These are phyloP conservation scores for Tauraco hartlaubi DNA, from an alignment of 2,797 vertebrate genomes.

Conservation along the genomic window DNA sequence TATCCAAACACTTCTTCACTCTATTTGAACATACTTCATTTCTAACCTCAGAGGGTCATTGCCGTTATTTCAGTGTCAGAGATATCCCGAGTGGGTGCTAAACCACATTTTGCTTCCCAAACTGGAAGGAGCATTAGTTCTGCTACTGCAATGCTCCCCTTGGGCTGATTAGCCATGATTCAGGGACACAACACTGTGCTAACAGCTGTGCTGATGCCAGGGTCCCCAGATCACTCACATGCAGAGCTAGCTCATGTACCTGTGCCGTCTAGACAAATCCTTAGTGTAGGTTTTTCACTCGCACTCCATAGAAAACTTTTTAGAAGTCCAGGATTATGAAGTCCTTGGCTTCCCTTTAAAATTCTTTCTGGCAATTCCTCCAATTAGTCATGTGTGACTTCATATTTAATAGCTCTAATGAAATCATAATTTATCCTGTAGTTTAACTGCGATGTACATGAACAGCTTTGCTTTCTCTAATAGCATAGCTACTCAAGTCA, in stretches of 20 bases:
- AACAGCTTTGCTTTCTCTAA: not conserved
- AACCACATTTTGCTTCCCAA: not conserved
- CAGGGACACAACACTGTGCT: not conserved
- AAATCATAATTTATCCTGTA: slow-evolving; percentile 15
- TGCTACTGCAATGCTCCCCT: not conserved
- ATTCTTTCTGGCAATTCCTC: not conserved
- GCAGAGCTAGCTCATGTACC: not conserved
- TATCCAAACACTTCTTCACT: not conserved
- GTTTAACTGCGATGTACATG: not conserved
- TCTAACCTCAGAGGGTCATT: not conserved
- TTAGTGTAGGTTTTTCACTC: not conserved
- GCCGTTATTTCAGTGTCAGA: not conserved
- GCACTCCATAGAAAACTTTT: not conserved
- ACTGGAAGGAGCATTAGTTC: not conserved
- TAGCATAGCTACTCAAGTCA: not conserved
- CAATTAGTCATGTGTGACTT: not conserved
- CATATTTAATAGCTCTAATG: slow-evolving; percentile 38
- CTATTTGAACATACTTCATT: not conserved
- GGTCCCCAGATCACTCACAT: not conserved
- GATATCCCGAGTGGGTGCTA: not conserved
- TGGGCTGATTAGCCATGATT: not conserved
- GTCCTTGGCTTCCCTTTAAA: not conserved
- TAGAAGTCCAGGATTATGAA: not conserved
- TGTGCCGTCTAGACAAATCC: not conserved
- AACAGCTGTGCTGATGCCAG: not conserved